Evolutionary conservation across 1,140 invertebrate species (phyloP).

Genomic region (Drosophila pallidifrons): DNA sequence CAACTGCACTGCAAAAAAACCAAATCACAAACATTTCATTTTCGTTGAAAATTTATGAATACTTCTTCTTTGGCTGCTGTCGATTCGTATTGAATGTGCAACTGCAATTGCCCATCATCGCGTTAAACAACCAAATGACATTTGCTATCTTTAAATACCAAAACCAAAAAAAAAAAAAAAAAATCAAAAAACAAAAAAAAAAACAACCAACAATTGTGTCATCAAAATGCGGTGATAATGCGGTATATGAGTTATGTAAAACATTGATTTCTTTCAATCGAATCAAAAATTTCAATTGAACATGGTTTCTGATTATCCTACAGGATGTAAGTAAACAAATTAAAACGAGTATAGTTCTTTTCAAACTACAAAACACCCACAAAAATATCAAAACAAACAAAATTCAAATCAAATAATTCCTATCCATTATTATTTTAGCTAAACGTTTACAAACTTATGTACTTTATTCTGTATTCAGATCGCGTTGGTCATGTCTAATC

Average conservation of each 20-base stretch:
- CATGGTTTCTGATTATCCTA: conserved; percentile 70
- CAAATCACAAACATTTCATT: conserved; percentile 54
- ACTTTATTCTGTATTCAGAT: conserved; percentile 43
- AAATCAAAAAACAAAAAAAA: no score
- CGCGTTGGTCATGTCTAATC: no score
- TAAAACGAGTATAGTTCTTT: conserved; percentile 32
- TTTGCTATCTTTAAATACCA: conserved; percentile 19
- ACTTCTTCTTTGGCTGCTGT: conserved; percentile 34
- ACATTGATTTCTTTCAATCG: conserved; percentile 62
- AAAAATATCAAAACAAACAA: no score
- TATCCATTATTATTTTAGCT: conserved; percentile 39
- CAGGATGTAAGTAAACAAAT: conserved; percentile 78
- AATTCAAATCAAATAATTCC: not conserved
- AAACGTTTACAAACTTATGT: conserved; percentile 29
- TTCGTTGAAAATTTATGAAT: conserved; percentile 34
- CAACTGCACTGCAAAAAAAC: conserved; percentile 49
- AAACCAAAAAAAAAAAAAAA: no score
- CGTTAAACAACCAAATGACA: conserved; percentile 2
- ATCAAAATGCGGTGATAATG: conserved; percentile 57
- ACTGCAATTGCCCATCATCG: conserved; percentile 21
- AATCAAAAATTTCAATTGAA: conserved; percentile 63
- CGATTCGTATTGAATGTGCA: conserved; percentile 25
- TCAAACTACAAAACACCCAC: not conserved
- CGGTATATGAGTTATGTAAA: conserved; percentile 56
- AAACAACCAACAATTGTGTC: conserved; percentile 41